Percentiles rank a stretch among this genome's conserved stretches.
phyloP scores from a whole-genome alignment of 1,140 invertebrate species.

The Eurosta solidaginis region DNA sequence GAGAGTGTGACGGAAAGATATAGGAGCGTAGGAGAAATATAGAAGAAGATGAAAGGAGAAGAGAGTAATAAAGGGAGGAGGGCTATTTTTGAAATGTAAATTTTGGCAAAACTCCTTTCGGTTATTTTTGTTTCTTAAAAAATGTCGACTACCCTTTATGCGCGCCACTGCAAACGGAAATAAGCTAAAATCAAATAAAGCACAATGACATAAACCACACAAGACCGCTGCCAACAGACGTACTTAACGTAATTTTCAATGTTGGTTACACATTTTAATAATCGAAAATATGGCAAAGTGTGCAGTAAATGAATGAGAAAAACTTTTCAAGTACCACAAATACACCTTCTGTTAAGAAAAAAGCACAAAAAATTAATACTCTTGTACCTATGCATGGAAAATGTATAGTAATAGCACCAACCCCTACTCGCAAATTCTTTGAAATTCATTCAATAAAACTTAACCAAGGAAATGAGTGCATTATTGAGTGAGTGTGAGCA shows the following conservation, averaged over 20 bases:
- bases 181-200: neutral
- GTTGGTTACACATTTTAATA: conserved; percentile 32
- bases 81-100: too few species aligned
- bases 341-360: conserved; percentile 15
- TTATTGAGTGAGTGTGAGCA: conserved; percentile 12
- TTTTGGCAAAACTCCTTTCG: too few species aligned
- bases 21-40: too few species aligned
- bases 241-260: conserved; percentile 25
- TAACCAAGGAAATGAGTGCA: conserved; percentile 13
- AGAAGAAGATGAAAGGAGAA: too few species aligned
- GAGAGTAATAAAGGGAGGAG: too few species aligned
- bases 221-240: neutral
- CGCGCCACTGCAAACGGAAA: neutral
- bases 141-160: too few species aligned
- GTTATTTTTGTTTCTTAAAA: too few species aligned
- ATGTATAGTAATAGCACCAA: neutral
- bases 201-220: too few species aligned
- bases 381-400: neutral
- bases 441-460: neutral
- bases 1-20: too few species aligned
- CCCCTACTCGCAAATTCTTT: neutral
- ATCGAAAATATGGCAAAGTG: conserved; percentile 11
- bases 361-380: neutral
- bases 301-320: neutral
- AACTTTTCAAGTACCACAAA: neutral